Evolutionary conservation across 2,113 vertebrate species (phyloP).

Genomic region (Pionites leucogaster): DNA sequence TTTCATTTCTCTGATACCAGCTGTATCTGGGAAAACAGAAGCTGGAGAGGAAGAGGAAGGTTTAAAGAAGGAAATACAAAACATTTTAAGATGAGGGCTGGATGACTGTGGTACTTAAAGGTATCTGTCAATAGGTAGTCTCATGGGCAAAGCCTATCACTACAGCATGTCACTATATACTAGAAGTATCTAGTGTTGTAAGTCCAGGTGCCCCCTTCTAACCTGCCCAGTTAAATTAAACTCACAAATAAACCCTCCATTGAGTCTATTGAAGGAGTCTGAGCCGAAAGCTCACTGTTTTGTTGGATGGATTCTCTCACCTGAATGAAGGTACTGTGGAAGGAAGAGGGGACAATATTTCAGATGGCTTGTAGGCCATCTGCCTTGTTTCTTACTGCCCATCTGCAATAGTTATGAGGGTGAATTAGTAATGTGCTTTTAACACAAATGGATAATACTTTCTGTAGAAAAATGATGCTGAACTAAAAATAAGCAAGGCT

Average conservation of each 20-base stretch:
- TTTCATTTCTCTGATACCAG: not conserved
- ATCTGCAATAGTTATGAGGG: not conserved
- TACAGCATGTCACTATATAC: not conserved
- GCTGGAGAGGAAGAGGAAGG: not conserved
- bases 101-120: not conserved
- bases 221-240: not conserved
- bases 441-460: not conserved
- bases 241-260: not conserved
- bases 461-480: not conserved
- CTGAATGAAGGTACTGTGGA: not conserved
- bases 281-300: not conserved
- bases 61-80: not conserved
- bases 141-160: not conserved
- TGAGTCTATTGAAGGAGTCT: not conserved
- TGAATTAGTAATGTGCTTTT: not conserved
- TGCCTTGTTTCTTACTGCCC: not conserved
- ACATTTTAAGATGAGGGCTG: not conserved
- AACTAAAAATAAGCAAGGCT: constrained; percentile 36
- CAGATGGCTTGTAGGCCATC: not conserved
- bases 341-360: not conserved
- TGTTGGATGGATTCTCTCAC: not conserved
- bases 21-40: not conserved
- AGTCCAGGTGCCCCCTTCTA: not conserved
- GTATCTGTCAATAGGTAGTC: not conserved
- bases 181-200: not conserved